phyloP scores from a whole-genome alignment of 2,888 invertebrate species.

The Alviniconcha strummeri region DNA sequence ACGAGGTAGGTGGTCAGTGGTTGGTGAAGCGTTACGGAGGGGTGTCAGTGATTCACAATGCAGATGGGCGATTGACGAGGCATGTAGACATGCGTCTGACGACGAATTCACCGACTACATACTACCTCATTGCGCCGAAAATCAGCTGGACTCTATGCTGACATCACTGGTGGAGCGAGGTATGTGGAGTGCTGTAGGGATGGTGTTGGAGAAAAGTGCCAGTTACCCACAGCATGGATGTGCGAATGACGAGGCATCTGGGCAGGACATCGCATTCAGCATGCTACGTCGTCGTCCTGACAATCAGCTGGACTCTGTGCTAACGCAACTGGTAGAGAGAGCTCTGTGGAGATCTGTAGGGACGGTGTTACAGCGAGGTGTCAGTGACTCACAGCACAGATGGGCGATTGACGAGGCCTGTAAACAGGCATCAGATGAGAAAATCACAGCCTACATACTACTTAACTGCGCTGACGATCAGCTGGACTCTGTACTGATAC shows the following conservation, averaged over 20 bases:
- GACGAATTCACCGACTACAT: background rate
- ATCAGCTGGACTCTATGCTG: too few species aligned
- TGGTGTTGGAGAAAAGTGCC: background rate
- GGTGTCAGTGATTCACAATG: too few species aligned
- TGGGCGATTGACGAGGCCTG: background rate
- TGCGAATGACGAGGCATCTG: too few species aligned
- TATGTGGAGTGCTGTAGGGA: background rate
- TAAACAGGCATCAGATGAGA: background rate
- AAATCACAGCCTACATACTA: background rate
- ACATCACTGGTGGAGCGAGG: too few species aligned
- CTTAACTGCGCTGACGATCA: background rate
- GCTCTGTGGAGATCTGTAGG: slow-evolving; percentile 6
- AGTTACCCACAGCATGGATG: too few species aligned
- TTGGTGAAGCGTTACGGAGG: too few species aligned
- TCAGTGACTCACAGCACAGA: background rate
- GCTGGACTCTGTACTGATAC: background rate
- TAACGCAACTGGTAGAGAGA: background rate
- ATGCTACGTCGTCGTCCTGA: too few species aligned
- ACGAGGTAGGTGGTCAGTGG: too few species aligned
- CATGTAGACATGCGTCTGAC: background rate
- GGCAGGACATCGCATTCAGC: too few species aligned
- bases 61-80: too few species aligned
- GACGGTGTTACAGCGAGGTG: too few species aligned
- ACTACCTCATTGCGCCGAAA: background rate
- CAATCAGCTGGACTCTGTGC: background rate